Evolutionary conservation across 2,888 invertebrate genomes (phyloP), one percentile per base, ranked within the genome.

Genomic region (Ormyrus labotus): DNA sequence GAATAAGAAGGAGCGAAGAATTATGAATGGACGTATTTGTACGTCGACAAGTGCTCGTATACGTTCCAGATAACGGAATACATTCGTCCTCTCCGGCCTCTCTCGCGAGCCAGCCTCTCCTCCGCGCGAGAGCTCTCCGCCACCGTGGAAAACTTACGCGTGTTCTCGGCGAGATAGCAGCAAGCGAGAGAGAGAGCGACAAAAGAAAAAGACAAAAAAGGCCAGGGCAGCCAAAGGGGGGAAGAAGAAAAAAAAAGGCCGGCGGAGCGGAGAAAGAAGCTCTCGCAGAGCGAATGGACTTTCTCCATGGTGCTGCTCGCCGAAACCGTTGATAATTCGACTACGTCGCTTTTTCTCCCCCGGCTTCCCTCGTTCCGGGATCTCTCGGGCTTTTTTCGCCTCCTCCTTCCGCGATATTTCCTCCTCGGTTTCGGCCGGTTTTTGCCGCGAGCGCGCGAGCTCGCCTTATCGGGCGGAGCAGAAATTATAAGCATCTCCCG

Each of bases 251-350:
- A 58, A n/a, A 58, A 58, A 58, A 57, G 57, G 34, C 51, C 9
- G 5, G 50, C 34, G 34, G 34, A 34, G 34, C 34, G 34, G 34
- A 34, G 34, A 34, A 34, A 34, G 34, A 34, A 34, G 34, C 34
- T 34, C 34, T 51, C 57, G 78, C 73, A 78, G 69, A 81, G 79
- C 80, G 74, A 82, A 82, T 81, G 79, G 63, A 82, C 84, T 83
- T 79, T 81, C 83, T 83, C 78, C 69, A 67, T 75, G 78, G 48
- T 78, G 68, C 8, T n/a, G 65, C 58, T 6, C 51, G 55, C 48
- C 58, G 34, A 60, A 67, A 80, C 82, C 83, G 83, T 84, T 84
- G 83, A 84, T 84, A 84, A 84, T 84, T 84, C 83, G 78, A 82
- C 81, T 78, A 60, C 78, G 65, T 69, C 69, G 67, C 83, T 81